phyloP scores from a whole-genome alignment of 2,797 vertebrate species.

The Hylomyscus alleni region DNA sequence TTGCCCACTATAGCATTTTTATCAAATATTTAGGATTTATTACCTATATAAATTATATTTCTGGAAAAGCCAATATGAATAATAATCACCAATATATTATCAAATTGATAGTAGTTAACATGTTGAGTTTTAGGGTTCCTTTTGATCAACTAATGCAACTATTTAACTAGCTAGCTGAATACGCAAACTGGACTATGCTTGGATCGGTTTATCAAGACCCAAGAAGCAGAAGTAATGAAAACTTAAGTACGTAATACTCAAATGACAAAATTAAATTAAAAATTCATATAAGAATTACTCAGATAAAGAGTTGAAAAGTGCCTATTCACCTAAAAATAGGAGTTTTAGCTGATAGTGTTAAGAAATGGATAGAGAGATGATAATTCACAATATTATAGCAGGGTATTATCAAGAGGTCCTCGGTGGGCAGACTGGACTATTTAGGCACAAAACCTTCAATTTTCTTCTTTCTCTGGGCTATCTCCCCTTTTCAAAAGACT shows the following conservation, averaged over 20 bases:
- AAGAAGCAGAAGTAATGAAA: background rate
- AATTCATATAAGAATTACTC: background rate
- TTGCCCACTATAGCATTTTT: background rate
- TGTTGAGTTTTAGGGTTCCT: background rate
- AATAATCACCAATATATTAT: background rate
- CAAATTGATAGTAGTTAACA: background rate
- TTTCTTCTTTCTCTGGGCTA: background rate
- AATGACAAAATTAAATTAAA: slow-evolving; percentile 28
- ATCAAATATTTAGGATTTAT: background rate
- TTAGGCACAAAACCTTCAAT: background rate
- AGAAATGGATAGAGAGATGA: background rate
- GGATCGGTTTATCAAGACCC: background rate
- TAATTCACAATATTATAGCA: background rate
- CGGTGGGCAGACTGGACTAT: background rate
- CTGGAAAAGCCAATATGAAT: background rate
- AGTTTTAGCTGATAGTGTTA: background rate
- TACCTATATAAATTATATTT: background rate
- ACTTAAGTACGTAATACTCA: background rate
- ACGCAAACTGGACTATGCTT: background rate
- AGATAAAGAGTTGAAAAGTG: background rate
- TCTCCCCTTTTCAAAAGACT: background rate
- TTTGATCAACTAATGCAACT: background rate
- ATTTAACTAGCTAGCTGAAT: background rate
- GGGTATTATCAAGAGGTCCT: background rate
- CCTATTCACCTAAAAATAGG: background rate